Evolutionary conservation across 2,797 vertebrate genomes (phyloP), one percentile per base, ranked within the genome.

Genomic region (Emys orbicularis): DNA sequence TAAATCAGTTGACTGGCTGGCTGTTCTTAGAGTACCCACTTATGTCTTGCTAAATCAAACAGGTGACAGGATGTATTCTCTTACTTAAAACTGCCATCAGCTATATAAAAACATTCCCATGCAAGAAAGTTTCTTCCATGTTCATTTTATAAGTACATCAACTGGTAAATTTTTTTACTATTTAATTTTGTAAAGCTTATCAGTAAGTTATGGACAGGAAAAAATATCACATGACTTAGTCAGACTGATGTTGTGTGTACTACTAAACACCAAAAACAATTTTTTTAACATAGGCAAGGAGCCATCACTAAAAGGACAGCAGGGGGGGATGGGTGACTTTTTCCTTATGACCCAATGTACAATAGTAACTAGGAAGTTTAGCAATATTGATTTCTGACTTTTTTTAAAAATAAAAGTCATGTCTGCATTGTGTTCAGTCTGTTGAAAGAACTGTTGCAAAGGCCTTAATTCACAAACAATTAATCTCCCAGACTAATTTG

Each of bases 401-500:
- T 88, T 91, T 25, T 31, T 3, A 10, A 16, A 61, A 68, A 41
- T 2, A 83, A 83, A 86, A 93, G 61, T 41, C 87, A 79, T 47
- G 59, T 9, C 79, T 84, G 3, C 61, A 59, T 84, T 83, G n/a
- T 85, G 10, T 90, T 87, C 77, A 72, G 15, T 95, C 93, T 93
- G 11, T 88, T 90, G 87, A 96, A 95, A 94, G 80, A 91, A 92
- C 87, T 87, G 23, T 34, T 87, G 2, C 68, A 80, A 96, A 95
- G 83, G 53, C 91, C 68, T 92, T 49, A 61, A 54, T 96, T 94
- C 96, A 90, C 61, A 94, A 90, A 47, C 88, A 95, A 4, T 97
- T 97, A 93, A 95, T 97, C 94, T 97, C 68, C 76, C 61, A 9
- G 84, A 89, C 59, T 91, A 96, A 96, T 97, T 93, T 95, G 90